phyloP scores from a whole-genome alignment of 2,888 invertebrate genomes.

The Diarsia dahlii region DNA sequence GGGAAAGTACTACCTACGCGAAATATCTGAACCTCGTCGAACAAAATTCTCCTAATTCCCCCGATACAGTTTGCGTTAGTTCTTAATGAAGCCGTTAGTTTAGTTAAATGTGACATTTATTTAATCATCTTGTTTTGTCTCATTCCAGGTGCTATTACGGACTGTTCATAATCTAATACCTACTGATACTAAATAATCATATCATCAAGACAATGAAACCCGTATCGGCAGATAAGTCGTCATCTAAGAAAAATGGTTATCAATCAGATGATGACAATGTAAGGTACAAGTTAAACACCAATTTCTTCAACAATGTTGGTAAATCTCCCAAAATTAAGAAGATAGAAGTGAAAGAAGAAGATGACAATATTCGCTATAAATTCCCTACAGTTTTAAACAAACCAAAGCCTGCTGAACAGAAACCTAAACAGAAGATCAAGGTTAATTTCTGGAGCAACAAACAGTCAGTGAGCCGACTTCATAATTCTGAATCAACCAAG shows the following conservation, averaged over 20 bases:
- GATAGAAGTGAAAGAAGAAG: conserved; percentile 72
- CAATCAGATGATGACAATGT: conserved; percentile 86
- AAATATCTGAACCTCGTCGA: neutral
- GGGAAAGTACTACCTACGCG: conserved; percentile 72
- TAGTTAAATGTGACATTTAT: neutral
- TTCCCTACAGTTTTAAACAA: conserved; percentile 78
- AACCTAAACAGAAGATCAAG: conserved; percentile 85
- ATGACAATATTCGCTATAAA: conserved; percentile 83
- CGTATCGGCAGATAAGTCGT: conserved; percentile 65
- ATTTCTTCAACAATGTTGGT: conserved; percentile 74
- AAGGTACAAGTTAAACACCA: conserved; percentile 83
- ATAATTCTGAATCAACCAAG: conserved; percentile 72
- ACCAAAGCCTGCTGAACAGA: conserved; percentile 74
- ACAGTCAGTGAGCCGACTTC: conserved; percentile 74
- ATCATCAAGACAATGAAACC: conserved; percentile 75
- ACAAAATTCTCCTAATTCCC: neutral
- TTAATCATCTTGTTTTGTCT: conserved; percentile 24
- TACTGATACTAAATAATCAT: conserved; percentile 25
- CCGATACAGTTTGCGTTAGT: neutral
- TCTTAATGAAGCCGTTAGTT: neutral
- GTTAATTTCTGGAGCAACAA: conserved; percentile 89
- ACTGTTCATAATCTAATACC: conserved; percentile 16
- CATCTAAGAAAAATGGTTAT: conserved; percentile 79
- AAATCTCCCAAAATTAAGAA: conserved; percentile 71
- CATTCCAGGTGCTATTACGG: conserved; percentile 57